Conservation (phyloP, 2,888 invertebrate species). For the Campoplex capitator region DNA sequence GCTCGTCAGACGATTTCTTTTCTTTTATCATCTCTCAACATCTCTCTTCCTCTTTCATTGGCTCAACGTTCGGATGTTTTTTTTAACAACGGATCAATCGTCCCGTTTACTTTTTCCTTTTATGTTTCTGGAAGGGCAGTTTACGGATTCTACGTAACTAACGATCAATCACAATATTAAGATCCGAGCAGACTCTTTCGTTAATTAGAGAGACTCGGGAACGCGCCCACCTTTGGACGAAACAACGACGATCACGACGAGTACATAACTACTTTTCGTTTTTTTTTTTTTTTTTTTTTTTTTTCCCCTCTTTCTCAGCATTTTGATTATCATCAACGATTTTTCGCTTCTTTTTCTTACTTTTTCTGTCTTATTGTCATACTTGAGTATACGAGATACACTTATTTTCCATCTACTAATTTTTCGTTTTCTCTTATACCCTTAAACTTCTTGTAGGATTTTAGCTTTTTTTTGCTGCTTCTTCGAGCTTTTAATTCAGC, state of each 20-base stretch:
- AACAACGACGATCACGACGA: slow-evolving; percentile 60
- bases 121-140: slow-evolving; percentile 54
- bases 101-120: slow-evolving; percentile 37
- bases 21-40: background rate
- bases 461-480: slow-evolving; percentile 35
- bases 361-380: slow-evolving; percentile 80
- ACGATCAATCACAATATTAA: slow-evolving; percentile 65
- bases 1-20: slow-evolving; percentile 17
- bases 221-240: slow-evolving; percentile 56
- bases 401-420: slow-evolving; percentile 75
- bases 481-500: slow-evolving; percentile 72
- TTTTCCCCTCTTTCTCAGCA: slow-evolving; percentile 29
- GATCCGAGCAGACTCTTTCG: slow-evolving; percentile 65
- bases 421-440: slow-evolving; percentile 53
- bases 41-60: background rate
- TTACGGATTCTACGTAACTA: slow-evolving; percentile 55
- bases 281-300: slow-evolving; percentile 49
- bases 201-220: slow-evolving; percentile 64
- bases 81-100: slow-evolving; percentile 55
- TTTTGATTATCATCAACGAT: slow-evolving; percentile 47
- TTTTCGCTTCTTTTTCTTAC: slow-evolving; percentile 56
- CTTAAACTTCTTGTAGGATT: slow-evolving; percentile 33
- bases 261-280: slow-evolving; percentile 44
- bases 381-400: slow-evolving; percentile 78
- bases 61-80: slow-evolving; percentile 30